Evolutionary conservation across 2,797 vertebrate genomes (phyloP).

Genomic region (Amazonetta brasiliensis): DNA sequence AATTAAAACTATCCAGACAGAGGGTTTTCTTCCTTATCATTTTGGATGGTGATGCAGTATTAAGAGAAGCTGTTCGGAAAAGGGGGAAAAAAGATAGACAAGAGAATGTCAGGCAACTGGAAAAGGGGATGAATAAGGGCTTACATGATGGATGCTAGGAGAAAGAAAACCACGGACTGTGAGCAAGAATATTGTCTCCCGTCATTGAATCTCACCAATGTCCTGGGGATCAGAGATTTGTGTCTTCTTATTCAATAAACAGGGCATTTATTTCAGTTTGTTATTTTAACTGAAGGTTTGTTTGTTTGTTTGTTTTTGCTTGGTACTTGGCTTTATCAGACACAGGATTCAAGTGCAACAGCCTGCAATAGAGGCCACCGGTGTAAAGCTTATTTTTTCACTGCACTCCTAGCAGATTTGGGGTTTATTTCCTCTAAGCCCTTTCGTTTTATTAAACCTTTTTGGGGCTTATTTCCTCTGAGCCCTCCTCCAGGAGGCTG

Average conservation of each 20-base stretch:
- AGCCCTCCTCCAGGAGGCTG: not conserved
- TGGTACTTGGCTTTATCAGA: not conserved
- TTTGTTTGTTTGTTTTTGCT: not conserved
- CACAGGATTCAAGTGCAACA: not conserved
- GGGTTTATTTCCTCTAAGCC: not conserved
- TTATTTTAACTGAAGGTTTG: not conserved
- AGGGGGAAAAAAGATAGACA: not conserved
- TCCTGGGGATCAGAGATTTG: not conserved
- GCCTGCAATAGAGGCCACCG: fast-evolving
- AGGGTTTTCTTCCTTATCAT: not conserved
- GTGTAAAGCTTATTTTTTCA: fast-evolving
- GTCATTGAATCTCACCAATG: fast-evolving
- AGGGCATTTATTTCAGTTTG: not conserved
- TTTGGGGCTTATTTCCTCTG: not conserved
- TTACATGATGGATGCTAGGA: not conserved
- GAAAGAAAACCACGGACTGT: not conserved
- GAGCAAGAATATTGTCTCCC: not conserved
- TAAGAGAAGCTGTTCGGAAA: not conserved
- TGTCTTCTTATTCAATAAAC: not conserved
- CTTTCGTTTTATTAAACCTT: no score
- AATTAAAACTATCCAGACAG: not conserved
- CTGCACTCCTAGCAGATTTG: fast-evolving
- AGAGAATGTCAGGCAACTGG: not conserved
- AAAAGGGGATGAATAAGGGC: not conserved
- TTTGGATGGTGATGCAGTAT: not conserved